Percentiles rank a stretch among this genome's conserved stretches.
These are phyloP conservation scores for Nomada lathburiana DNA, from an alignment of 2,888 invertebrate genomes.

Conservation along the genomic window DNA sequence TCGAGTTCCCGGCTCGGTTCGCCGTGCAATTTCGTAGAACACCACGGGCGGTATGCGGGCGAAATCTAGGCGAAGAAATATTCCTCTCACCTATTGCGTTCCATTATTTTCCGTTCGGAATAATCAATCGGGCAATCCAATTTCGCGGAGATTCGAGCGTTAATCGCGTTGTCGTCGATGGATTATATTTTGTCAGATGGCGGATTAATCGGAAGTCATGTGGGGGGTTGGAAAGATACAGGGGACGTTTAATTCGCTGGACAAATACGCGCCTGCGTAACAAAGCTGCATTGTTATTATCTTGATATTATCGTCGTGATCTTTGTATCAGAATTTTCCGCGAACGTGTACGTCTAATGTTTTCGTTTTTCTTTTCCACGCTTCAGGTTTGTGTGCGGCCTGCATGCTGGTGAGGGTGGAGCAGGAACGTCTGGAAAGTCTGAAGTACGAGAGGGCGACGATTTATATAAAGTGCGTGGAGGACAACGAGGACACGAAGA, in stretches of 20 bases:
- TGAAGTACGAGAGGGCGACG: constrained; percentile 81
- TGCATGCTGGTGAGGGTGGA: constrained; percentile 80
- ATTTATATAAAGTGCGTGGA: constrained; percentile 82
- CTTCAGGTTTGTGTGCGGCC: constrained; percentile 76
- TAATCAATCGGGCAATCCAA: constrained; percentile 4
- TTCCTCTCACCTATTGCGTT: background rate
- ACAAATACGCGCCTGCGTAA: too few species aligned
- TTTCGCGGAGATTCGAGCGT: background rate
- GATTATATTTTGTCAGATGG: background rate
- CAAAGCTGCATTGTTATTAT: too few species aligned
- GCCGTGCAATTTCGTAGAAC: constrained; percentile 15
- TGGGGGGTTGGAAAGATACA: too few species aligned
- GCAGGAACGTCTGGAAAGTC: constrained; percentile 79
- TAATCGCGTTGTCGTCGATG: constrained; percentile 46
- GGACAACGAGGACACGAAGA: constrained; percentile 78
- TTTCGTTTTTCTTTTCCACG: background rate
- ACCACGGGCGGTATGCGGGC: background rate
- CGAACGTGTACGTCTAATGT: background rate
- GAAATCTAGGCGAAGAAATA: background rate
- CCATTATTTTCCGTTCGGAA: background rate
- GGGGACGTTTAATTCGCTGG: too few species aligned
- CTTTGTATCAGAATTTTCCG: too few species aligned
- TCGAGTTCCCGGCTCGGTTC: constrained; percentile 17
- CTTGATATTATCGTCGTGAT: too few species aligned
- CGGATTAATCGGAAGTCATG: too few species aligned